Percentiles rank a stretch among this genome's conserved stretches.
phyloP scores from a whole-genome alignment of 2,888 invertebrate species.

The Leptothorax acervorum region DNA sequence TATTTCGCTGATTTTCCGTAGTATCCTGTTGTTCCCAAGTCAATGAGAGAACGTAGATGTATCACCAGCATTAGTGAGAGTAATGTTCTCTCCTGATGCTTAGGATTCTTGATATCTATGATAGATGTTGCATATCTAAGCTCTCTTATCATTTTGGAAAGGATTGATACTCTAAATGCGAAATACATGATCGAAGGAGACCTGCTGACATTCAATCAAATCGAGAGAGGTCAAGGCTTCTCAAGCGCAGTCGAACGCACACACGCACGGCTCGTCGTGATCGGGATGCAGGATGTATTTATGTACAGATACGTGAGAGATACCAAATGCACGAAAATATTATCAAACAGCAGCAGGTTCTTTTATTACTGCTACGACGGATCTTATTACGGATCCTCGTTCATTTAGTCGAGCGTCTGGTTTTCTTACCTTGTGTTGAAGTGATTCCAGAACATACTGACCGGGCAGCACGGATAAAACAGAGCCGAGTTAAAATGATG shows the following conservation, averaged over 20 bases:
- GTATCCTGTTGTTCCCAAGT: not conserved
- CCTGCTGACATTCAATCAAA: slow-evolving; percentile 41
- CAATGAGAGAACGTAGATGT: not conserved
- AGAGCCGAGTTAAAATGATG: slow-evolving; percentile 87
- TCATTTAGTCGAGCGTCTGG: slow-evolving; percentile 66
- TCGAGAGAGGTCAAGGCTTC: slow-evolving; percentile 38
- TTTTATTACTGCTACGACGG: slow-evolving; percentile 71
- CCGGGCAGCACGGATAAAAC: slow-evolving; percentile 91
- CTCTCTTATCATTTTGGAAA: not conserved
- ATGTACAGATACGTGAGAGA: slow-evolving; percentile 60
- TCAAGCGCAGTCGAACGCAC: slow-evolving; percentile 55
- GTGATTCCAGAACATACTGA: slow-evolving; percentile 99
- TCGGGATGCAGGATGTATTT: slow-evolving; percentile 71
- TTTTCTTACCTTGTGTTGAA: slow-evolving; percentile 98
- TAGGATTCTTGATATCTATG: not conserved
- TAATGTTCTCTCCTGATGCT: not conserved
- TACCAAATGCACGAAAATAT: slow-evolving; percentile 83
- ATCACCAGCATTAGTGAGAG: slow-evolving; percentile 5
- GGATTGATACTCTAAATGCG: not conserved
- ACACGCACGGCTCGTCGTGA: slow-evolving; percentile 48
- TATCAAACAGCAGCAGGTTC: slow-evolving; percentile 74
- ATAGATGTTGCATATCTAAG: not conserved
- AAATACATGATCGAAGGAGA: slow-evolving; percentile 34
- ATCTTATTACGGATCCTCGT: slow-evolving; percentile 65
- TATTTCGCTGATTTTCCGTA: slow-evolving; percentile 1